phyloP scores from a whole-genome alignment of 2,113 vertebrate species.

The Arothron firmamentum region DNA sequence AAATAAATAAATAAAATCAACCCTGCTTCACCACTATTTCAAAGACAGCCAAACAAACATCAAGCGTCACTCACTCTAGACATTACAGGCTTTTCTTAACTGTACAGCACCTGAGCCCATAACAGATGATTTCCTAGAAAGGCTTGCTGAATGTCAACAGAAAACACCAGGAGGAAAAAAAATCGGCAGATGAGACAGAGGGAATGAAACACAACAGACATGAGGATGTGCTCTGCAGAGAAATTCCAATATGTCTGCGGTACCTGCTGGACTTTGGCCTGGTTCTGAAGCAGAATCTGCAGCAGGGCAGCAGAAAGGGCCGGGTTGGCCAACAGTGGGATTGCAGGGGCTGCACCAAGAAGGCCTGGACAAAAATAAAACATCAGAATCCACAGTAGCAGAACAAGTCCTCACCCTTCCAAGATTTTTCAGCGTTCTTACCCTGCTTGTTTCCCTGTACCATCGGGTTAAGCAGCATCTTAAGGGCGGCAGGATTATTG shows the following conservation, averaged over 20 bases:
- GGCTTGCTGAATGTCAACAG: slow-evolving; percentile 67
- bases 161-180: slow-evolving; percentile 1
- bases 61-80: slow-evolving; percentile 72
- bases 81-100: slow-evolving; percentile 69
- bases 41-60: slow-evolving; percentile 47
- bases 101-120: slow-evolving; percentile 78
- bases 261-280: slow-evolving; percentile 85
- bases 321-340: slow-evolving; percentile 81
- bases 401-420: not conserved
- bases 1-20: slow-evolving; percentile 22
- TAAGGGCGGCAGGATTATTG: slow-evolving; percentile 84
- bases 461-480: slow-evolving; percentile 85
- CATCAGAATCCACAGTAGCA: not conserved
- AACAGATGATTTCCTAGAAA: slow-evolving; percentile 76
- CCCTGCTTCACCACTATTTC: slow-evolving; percentile 10
- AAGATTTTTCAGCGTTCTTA: slow-evolving; percentile 36
- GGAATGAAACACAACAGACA: not conserved
- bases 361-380: slow-evolving; percentile 72
- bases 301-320: slow-evolving; percentile 83
- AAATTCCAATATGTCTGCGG: accelerated
- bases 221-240: not conserved
- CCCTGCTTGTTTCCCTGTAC: slow-evolving; percentile 85
- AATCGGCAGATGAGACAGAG: not conserved
- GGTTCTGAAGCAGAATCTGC: slow-evolving; percentile 86
- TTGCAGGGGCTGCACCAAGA: slow-evolving; percentile 79